Conservation (phyloP, 2,797 vertebrate species). For the Anomalospiza imberbis region DNA sequence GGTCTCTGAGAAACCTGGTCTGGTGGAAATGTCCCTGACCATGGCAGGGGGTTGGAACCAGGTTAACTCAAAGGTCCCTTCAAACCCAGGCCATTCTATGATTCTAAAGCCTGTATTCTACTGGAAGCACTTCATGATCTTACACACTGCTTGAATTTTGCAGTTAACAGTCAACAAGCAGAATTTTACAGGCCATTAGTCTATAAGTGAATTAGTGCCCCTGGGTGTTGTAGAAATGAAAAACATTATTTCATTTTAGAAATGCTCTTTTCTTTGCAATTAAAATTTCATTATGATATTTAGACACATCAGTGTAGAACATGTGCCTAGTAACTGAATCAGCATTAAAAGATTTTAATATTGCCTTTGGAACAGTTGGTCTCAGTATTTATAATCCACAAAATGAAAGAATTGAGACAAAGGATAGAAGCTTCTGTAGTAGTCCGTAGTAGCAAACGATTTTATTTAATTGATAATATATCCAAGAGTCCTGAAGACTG, state of each 20-base stretch:
- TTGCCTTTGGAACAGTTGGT: not conserved
- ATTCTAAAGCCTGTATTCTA: not conserved
- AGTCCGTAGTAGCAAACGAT: not conserved
- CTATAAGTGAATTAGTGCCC: conserved; percentile 19
- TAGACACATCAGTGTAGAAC: not conserved
- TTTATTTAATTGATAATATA: not conserved
- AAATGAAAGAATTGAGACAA: not conserved
- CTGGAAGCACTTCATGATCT: not conserved
- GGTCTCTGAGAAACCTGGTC: not conserved
- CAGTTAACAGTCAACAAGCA: not conserved
- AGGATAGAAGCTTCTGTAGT: not conserved
- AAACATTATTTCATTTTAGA: conserved; percentile 9
- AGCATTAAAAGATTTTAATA: conserved; percentile 1
- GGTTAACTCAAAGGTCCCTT: not conserved
- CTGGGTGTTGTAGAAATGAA: not conserved
- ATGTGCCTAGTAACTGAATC: not conserved
- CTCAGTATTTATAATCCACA: conserved; percentile 14
- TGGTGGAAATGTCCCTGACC: not conserved
- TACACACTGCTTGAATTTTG: not conserved
- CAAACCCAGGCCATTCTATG: not conserved
- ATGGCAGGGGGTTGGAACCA: not conserved
- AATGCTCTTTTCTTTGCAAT: conserved; percentile 33
- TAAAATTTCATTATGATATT: conserved; percentile 37
- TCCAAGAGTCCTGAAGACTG: not conserved
- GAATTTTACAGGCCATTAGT: conserved; percentile 16